These are phyloP conservation scores for Calosoma granatense DNA, from an alignment of 1,140 invertebrate genomes.

Conservation along the genomic window DNA sequence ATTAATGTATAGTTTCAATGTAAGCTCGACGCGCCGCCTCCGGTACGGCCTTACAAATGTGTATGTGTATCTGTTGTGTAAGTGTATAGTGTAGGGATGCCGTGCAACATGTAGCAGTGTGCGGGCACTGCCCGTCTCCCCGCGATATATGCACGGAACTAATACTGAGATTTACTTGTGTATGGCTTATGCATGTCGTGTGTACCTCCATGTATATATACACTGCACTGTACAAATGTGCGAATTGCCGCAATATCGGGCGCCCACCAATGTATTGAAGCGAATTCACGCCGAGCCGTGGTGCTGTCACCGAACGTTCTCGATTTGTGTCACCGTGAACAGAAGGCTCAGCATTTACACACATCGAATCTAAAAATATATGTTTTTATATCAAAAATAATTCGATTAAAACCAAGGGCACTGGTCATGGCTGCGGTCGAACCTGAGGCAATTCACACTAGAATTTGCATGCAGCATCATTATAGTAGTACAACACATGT, in stretches of 20 bases:
- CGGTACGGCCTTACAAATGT: background rate
- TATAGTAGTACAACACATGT: background rate
- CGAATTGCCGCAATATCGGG: background rate
- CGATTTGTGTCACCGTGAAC: background rate
- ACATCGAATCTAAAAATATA: constrained; percentile 7
- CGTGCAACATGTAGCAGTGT: background rate
- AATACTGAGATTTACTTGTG: background rate
- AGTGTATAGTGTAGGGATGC: background rate
- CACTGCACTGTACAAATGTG: background rate
- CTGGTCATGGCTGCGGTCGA: background rate
- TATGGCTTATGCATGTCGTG: background rate
- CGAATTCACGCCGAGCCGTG: background rate
- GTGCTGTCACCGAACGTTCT: background rate
- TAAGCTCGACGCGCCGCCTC: background rate
- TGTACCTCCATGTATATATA: background rate
- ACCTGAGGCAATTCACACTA: background rate
- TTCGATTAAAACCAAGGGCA: constrained; percentile 4
- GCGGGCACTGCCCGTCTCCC: background rate
- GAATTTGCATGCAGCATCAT: background rate
- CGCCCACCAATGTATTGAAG: background rate
- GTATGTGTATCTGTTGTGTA: background rate
- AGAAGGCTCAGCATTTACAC: background rate
- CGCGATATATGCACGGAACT: background rate
- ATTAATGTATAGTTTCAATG: no score
- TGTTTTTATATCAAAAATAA: constrained; percentile 8